Evolutionary conservation across 2,113 vertebrate genomes (phyloP).

Genomic region (Laticauda laticaudata): DNA sequence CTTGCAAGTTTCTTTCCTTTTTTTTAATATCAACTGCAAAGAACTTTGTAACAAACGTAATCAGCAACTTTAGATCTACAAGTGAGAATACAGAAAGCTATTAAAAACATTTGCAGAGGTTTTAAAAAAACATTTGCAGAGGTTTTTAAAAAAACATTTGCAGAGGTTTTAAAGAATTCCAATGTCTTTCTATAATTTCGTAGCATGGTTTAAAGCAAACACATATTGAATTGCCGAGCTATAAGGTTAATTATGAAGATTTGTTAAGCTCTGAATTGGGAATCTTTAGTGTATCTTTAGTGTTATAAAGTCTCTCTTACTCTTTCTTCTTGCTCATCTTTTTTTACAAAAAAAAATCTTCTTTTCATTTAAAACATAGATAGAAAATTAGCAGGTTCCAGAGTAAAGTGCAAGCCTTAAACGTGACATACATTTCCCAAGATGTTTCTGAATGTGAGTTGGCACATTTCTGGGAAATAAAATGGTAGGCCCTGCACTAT

Average conservation of each 20-base stretch:
- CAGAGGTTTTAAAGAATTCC: neutral
- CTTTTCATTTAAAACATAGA: neutral
- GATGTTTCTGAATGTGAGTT: neutral
- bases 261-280: neutral
- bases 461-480: neutral
- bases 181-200: neutral
- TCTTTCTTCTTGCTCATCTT: neutral
- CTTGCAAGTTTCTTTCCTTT: slow-evolving; percentile 30
- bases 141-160: neutral
- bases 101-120: neutral
- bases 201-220: neutral
- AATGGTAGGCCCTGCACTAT: neutral
- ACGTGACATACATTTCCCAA: neutral
- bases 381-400: neutral
- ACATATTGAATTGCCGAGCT: neutral
- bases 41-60: slow-evolving; percentile 48
- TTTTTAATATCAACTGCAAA: slow-evolving; percentile 54
- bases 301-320: neutral
- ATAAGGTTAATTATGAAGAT: neutral
- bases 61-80: slow-evolving; percentile 39
- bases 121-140: neutral
- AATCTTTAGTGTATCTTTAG: neutral
- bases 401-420: neutral
- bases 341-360: neutral
- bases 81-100: neutral